Percentiles rank a stretch among this genome's conserved stretches.
Evolutionary conservation across 2,888 invertebrate genomes (phyloP).

Genomic region (Phortica magna): DNA sequence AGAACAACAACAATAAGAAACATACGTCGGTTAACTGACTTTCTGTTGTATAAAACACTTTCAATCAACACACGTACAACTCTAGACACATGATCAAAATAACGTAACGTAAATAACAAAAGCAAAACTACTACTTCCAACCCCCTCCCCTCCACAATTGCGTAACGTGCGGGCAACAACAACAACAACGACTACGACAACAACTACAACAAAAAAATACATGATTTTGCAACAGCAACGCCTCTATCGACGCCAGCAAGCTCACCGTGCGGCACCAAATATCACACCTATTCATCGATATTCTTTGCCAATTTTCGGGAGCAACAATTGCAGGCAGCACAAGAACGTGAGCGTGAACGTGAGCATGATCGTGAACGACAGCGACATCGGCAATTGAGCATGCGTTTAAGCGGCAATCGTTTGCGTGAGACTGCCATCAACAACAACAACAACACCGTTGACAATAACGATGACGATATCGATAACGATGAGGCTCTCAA

Average conservation of each 20-base stretch:
- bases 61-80: conserved; percentile 38
- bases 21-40: background rate
- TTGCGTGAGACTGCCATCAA: conserved; percentile 74
- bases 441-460: conserved; percentile 57
- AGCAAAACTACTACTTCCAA: conserved; percentile 73
- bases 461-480: conserved; percentile 45
- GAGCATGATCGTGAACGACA: conserved; percentile 35
- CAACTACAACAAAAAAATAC: conserved; percentile 41
- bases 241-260: conserved; percentile 76
- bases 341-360: conserved; percentile 63
- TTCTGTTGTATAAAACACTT: background rate
- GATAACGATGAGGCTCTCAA: conserved; percentile 47
- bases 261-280: conserved; percentile 76
- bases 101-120: conserved; percentile 73
- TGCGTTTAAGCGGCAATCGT: conserved; percentile 71
- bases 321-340: conserved; percentile 64
- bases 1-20: background rate
- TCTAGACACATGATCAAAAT: conserved; percentile 53
- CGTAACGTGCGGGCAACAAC: conserved; percentile 40
- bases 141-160: conserved; percentile 55
- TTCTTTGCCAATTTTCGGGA: conserved; percentile 76
- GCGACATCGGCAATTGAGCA: conserved; percentile 62
- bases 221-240: conserved; percentile 65
- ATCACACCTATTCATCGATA: conserved; percentile 75
- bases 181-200: conserved; percentile 54